Evolutionary conservation across 53 echinoderm and acorn worm genomes (phyloP).

Genomic region (Zoroaster sp.): DNA sequence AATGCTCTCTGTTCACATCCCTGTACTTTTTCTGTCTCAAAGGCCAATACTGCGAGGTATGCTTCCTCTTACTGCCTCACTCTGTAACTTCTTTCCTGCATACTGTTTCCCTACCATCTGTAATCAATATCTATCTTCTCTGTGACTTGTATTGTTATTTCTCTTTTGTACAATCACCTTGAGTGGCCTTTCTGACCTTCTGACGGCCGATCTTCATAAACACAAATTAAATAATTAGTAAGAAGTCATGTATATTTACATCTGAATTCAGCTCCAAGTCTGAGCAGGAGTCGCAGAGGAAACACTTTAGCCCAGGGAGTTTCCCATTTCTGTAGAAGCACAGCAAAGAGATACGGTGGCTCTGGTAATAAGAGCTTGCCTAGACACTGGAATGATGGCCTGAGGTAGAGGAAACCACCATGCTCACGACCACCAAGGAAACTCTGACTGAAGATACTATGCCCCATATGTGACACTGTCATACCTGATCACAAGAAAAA

Average conservation of each 20-base stretch:
- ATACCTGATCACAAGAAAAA: constrained; percentile 60
- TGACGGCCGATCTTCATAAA: no score
- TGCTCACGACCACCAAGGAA: constrained; percentile 95
- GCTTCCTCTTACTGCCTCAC: no score
- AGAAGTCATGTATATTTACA: constrained; percentile 68
- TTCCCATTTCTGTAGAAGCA: constrained; percentile 98
- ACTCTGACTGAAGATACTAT: constrained; percentile 79
- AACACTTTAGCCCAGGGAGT: constrained; percentile 98
- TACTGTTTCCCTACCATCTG: no score
- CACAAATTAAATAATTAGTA: no score
- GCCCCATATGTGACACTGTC: constrained; percentile 87
- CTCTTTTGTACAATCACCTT: no score
- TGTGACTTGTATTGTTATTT: no score
- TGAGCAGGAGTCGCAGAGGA: constrained; percentile 85
- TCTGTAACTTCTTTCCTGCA: no score
- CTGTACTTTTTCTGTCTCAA: no score
- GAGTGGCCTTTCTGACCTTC: no score
- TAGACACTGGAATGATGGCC: constrained; percentile 94
- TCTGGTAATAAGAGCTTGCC: constrained; percentile 89
- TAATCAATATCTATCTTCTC: no score
- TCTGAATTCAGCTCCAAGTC: constrained; percentile 97
- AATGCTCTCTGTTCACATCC: no score
- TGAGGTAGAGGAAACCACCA: constrained; percentile 93
- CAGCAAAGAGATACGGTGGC: constrained; percentile 87
- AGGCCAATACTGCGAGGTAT: no score